A percentile compares a stretch with the other conserved stretches of the same genome.
Conservation (phyloP, 2,113 vertebrate genomes). For the Circaetus gallicus region DNA sequence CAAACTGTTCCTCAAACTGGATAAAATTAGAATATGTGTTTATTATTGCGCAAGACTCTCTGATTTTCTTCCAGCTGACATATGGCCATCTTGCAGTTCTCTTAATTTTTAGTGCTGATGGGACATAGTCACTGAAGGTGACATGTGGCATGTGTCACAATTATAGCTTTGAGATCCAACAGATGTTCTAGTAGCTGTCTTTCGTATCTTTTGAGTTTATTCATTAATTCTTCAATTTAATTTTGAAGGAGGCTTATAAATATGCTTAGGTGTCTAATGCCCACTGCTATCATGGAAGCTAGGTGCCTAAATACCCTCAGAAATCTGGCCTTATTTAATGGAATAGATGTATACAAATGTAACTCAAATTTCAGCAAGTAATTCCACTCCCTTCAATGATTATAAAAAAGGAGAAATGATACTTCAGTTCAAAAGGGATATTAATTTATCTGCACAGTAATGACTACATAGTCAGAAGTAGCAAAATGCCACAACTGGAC, state of each 20-base stretch:
- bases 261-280: not conserved
- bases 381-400: not conserved
- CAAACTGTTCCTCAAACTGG: not conserved
- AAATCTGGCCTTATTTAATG: not conserved
- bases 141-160: slow-evolving; percentile 56
- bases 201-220: not conserved
- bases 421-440: not conserved
- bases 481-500: not conserved
- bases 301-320: not conserved
- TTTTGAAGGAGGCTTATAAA: not conserved
- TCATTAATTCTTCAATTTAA: not conserved
- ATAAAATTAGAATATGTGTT: slow-evolving; percentile 34
- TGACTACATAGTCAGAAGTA: not conserved
- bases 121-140: slow-evolving; percentile 58
- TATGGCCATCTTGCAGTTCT: slow-evolving; percentile 62
- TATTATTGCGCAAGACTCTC: slow-evolving; percentile 16
- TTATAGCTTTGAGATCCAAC: slow-evolving; percentile 51
- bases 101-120: slow-evolving; percentile 66
- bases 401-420: not conserved
- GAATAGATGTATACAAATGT: not conserved
- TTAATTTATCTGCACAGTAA: not conserved
- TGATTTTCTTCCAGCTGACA: slow-evolving; percentile 32
- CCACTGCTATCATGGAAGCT: not conserved
- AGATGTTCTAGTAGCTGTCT: slow-evolving; percentile 50
- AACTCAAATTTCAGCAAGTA: not conserved